Evolutionary conservation across 2,888 invertebrate species (phyloP).

Genomic region (Acronicta alni): DNA sequence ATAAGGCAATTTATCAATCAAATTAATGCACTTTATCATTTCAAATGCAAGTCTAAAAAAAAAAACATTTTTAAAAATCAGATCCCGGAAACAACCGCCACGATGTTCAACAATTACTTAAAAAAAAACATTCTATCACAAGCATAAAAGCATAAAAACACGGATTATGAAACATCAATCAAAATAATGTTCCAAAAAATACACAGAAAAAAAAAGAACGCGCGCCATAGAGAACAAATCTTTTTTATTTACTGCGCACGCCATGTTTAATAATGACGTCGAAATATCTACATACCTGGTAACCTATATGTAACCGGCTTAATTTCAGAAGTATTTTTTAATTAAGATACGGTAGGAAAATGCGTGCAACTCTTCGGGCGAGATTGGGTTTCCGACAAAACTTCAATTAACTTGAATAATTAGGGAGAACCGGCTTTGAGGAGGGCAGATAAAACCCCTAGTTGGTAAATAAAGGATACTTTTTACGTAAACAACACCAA

Average conservation of each 20-base stretch:
- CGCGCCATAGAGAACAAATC: slow-evolving; percentile 12
- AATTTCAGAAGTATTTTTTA: slow-evolving; percentile 47
- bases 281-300: slow-evolving; percentile 6
- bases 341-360: slow-evolving; percentile 39
- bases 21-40: too few species aligned
- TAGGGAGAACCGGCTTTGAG: slow-evolving; percentile 53
- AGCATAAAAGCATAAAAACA: slow-evolving; percentile 33
- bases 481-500: slow-evolving; percentile 42
- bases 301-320: slow-evolving; percentile 10
- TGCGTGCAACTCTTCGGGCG: slow-evolving; percentile 40
- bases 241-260: slow-evolving; percentile 24
- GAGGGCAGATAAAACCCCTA: slow-evolving; percentile 53
- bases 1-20: too few species aligned
- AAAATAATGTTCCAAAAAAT: slow-evolving; percentile 46
- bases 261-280: slow-evolving; percentile 14
- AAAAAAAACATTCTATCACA: slow-evolving; percentile 35
- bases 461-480: slow-evolving; percentile 52
- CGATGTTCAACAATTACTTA: slow-evolving; percentile 18
- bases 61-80: background rate
- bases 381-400: slow-evolving; percentile 57
- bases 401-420: slow-evolving; percentile 74
- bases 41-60: too few species aligned
- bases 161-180: slow-evolving; percentile 37
- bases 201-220: slow-evolving; percentile 4
- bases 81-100: background rate